Base-by-base conservation (phyloP, 2,888 invertebrate species). In the Notodromas monacha region DNA sequence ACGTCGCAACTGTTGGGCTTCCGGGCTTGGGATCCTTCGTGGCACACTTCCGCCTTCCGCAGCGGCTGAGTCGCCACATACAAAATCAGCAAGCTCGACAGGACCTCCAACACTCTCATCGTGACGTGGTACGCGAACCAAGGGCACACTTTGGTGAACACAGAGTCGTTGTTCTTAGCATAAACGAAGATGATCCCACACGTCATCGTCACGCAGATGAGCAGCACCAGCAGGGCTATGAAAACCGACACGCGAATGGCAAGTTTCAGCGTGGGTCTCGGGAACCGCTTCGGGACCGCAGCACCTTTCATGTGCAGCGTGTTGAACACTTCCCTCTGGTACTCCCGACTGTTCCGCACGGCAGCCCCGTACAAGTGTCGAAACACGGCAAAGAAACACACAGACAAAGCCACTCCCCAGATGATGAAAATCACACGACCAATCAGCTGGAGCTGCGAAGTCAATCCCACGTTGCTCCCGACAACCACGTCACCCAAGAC, bases 71-170 rank as follows among this genome's bases (percentile, higher is more conserved):
- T 73, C 29, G 74, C 72, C 6, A 81, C 76, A 61, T 76, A 79
- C 1, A 70, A 69, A 45, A 77, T 57, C 32, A 76, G 56, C 3
- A 68, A 66, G 40, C 79, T 72, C 42, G 81, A 69, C n/a, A 68
- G 63, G 28, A 81, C 63, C 50, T 84, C 84, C 31, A 77, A 60
- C 4, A 77, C 55, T 14, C 81, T 60, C 31, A 77, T 60, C 1
- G 69, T 67, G 43, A 76, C 66, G 44, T 81, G 76, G 52, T 73
- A 79, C 12, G 72, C 68, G 76, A 77, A 81, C 56, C 79, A 68
- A 3, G 77, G 57, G 84, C 84, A 84, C 1, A 55, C 54, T n/a
- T n/a, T n/a, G 14, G 44, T 44, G 5, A 38, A 38, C 4, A 30
- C 13, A 5, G 13, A 14, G 21, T 16, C 32, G 10, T 15, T 14